Percentiles rank a stretch among this genome's conserved stretches.
Conservation (phyloP, 2,797 vertebrate species). For the Naso thynnoides region DNA sequence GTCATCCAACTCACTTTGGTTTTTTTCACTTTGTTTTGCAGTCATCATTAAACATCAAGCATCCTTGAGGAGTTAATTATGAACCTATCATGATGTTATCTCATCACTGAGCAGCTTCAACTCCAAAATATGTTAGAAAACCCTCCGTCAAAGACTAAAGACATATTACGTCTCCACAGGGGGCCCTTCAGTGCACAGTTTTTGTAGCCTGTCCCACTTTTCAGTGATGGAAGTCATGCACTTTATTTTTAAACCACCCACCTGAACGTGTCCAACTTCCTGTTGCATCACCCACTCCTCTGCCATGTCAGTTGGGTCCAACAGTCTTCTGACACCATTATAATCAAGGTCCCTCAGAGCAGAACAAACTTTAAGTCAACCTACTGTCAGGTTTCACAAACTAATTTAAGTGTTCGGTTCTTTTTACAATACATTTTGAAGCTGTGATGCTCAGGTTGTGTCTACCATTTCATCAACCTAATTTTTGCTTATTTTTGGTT, state of each 20-base stretch:
- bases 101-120: conserved; percentile 8
- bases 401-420: too few species aligned
- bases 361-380: neutral
- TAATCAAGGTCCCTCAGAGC: too few species aligned
- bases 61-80: neutral
- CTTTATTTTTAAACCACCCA: neutral
- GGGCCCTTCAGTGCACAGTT: neutral
- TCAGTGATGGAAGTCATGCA: too few species aligned
- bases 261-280: neutral
- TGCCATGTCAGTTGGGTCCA: neutral
- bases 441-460: too few species aligned
- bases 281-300: neutral
- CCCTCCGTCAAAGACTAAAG: conserved; percentile 1
- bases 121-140: conserved; percentile 35
- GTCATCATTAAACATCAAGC: neutral
- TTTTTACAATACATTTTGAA: too few species aligned
- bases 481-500: too few species aligned
- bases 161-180: neutral
- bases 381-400: neutral
- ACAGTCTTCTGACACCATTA: neutral
- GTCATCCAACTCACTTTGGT: neutral
- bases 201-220: too few species aligned
- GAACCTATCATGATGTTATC: neutral
- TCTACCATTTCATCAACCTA: too few species aligned
- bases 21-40: neutral